phyloP scores from a whole-genome alignment of 2,113 vertebrate genomes.

The Muscicapa adusta region DNA sequence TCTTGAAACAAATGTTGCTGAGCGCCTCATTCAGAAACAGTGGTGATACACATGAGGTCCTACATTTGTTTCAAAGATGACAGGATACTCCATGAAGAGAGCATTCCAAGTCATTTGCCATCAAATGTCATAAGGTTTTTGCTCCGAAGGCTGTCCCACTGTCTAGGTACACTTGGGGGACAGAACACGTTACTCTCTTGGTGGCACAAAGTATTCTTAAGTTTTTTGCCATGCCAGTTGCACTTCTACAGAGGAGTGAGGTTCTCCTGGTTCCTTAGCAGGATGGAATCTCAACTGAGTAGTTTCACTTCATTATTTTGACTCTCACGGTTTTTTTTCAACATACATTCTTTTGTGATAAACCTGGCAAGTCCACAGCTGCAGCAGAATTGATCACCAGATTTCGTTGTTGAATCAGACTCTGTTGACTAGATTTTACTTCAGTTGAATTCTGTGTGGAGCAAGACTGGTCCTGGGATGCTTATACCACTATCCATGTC shows the following conservation, averaged over 20 bases:
- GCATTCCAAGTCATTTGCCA: not conserved
- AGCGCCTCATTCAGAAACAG: not conserved
- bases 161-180: not conserved
- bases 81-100: not conserved
- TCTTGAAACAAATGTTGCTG: not conserved
- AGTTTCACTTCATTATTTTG: not conserved
- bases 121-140: not conserved
- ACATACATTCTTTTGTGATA: accelerated
- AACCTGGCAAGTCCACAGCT: not conserved
- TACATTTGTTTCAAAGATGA: not conserved
- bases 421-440: not conserved
- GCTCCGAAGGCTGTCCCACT: not conserved
- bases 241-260: not conserved
- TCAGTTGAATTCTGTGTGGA: not conserved
- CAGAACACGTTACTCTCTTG: not conserved
- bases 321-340: not conserved
- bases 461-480: not conserved
- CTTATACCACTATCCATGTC: not conserved
- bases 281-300: not conserved
- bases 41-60: accelerated
- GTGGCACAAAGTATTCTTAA: not conserved
- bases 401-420: not conserved
- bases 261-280: not conserved
- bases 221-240: not conserved
- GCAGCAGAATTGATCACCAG: not conserved